These are phyloP conservation scores for Podiceps cristatus DNA, from an alignment of 2,113 vertebrate genomes.

Conservation along the genomic window DNA sequence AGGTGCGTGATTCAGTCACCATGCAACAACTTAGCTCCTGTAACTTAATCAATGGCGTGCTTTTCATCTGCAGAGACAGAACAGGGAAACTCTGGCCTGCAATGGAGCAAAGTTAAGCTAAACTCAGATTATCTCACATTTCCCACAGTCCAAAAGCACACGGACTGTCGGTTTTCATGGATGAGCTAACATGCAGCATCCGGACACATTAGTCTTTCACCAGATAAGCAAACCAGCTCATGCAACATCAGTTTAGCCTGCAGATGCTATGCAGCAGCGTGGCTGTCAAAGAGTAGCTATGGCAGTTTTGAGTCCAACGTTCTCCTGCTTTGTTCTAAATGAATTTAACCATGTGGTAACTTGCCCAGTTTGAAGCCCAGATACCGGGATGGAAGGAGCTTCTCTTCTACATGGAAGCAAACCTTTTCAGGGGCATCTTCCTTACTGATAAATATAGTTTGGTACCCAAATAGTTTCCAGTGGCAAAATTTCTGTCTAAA, in stretches of 20 bases:
- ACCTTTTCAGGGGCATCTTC: not conserved
- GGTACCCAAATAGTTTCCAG: not conserved
- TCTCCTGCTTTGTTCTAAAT: not conserved
- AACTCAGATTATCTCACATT: not conserved
- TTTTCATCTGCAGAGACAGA: not conserved
- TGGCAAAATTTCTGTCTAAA: not conserved
- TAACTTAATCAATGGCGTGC: not conserved
- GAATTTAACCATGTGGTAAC: not conserved
- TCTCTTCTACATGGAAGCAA: not conserved
- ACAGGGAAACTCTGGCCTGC: not conserved
- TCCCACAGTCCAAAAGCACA: not conserved
- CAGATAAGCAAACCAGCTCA: not conserved
- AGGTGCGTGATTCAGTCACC: not conserved
- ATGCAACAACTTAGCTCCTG: not conserved
- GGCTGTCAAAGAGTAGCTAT: not conserved
- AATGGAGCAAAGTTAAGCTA: not conserved
- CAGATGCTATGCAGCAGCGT: not conserved
- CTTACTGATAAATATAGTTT: not conserved
- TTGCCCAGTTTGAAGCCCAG: not conserved
- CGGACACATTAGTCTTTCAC: not conserved
- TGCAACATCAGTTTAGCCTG: not conserved
- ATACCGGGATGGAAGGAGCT: not conserved
- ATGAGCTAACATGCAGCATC: conserved; percentile 19
- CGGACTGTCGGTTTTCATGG: not conserved
- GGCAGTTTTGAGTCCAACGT: accelerated